A percentile compares a stretch with the other conserved stretches of the same genome.
These are phyloP conservation scores for Octomys mimax DNA, from an alignment of 2,797 vertebrate genomes.

Conservation along the genomic window DNA sequence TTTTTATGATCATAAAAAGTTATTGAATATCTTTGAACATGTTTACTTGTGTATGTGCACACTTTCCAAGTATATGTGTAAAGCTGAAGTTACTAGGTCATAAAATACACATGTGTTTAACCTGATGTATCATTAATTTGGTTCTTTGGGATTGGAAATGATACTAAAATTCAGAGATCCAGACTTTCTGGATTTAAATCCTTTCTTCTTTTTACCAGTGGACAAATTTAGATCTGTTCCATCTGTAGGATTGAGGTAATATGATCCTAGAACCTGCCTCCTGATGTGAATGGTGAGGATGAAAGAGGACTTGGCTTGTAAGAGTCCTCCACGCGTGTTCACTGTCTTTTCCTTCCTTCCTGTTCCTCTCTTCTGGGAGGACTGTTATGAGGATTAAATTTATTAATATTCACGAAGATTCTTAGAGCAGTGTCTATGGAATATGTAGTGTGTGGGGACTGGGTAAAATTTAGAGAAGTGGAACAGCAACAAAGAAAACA, in stretches of 20 bases:
- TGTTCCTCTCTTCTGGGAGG: background rate
- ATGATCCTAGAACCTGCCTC: background rate
- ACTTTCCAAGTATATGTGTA: background rate
- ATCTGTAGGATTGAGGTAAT: constrained; percentile 15
- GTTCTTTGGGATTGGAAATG: constrained; percentile 10
- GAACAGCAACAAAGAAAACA: background rate
- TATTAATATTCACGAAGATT: background rate
- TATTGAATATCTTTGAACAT: background rate
- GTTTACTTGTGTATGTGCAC: background rate
- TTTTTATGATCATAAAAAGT: constrained; percentile 36
- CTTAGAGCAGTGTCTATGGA: background rate
- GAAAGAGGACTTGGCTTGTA: background rate
- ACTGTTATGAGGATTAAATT: background rate
- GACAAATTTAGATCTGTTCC: background rate
- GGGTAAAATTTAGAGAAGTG: background rate
- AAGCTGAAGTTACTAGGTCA: background rate
- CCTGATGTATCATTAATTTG: background rate
- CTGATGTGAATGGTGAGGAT: background rate
- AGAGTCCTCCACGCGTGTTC: background rate
- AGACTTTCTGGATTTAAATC: constrained; percentile 5
- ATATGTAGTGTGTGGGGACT: background rate
- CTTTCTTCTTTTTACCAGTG: background rate
- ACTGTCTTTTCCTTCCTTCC: background rate
- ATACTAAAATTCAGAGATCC: background rate
- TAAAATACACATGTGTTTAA: background rate